Conservation (phyloP, 2,888 invertebrate genomes). For the Falcaria lacertinaria region DNA sequence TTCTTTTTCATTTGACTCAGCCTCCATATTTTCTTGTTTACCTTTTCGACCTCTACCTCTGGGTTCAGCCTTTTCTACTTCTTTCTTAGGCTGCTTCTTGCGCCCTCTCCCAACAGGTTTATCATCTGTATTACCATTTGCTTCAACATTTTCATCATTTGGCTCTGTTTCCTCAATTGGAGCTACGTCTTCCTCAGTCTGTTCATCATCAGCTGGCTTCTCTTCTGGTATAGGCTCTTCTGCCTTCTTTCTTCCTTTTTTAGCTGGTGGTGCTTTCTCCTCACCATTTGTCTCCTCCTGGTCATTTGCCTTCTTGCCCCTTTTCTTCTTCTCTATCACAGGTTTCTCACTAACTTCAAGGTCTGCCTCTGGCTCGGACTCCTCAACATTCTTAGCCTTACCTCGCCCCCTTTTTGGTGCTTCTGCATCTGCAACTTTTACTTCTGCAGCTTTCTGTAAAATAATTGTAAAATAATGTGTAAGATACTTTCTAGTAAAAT, state of each 20-base stretch:
- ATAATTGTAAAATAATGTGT: not conserved
- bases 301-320: conserved; percentile 52
- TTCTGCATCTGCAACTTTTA: conserved; percentile 52
- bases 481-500: not conserved
- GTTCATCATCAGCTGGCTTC: conserved; percentile 41
- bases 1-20: too few relatives aligned
- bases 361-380: conserved; percentile 30
- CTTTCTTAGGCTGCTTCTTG: conserved; percentile 59
- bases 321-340: conserved; percentile 39
- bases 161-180: conserved; percentile 36
- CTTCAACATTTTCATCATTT: conserved; percentile 38
- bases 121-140: conserved; percentile 48
- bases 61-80: conserved; percentile 37
- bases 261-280: conserved; percentile 48
- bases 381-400: conserved; percentile 50
- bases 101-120: conserved; percentile 42
- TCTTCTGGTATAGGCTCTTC: conserved; percentile 38
- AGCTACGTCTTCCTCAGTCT: conserved; percentile 41
- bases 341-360: conserved; percentile 26
- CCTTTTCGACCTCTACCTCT: conserved; percentile 43
- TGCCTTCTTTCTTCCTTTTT: conserved; percentile 59
- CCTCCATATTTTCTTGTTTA: conserved; percentile 38
- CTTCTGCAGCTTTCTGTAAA: conserved; percentile 63
- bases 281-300: conserved; percentile 32
- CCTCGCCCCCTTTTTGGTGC: conserved; percentile 60